phyloP scores from a whole-genome alignment of 2,113 vertebrate species.

The Pogona vitticeps region DNA sequence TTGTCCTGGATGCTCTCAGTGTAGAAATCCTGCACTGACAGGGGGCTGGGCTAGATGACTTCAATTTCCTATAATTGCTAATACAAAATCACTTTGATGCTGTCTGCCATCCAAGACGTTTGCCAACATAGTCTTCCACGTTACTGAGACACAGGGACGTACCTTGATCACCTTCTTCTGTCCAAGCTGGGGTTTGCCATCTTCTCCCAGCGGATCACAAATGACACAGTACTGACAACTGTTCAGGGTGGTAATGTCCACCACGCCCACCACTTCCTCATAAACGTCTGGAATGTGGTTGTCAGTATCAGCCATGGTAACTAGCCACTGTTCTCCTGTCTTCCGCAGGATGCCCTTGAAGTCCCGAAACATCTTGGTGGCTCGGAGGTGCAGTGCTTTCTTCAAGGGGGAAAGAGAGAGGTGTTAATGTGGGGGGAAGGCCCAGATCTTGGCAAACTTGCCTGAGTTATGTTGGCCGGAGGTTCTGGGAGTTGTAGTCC shows the following conservation, averaged over 20 bases:
- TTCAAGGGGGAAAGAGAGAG: constrained; percentile 27
- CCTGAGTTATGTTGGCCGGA: too few relatives aligned
- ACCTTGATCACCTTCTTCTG: constrained; percentile 91
- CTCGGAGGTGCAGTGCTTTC: constrained; percentile 89
- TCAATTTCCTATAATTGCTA: background rate
- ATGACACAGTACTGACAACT: constrained; percentile 87
- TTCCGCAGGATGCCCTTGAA: constrained; percentile 70
- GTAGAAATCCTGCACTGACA: too few relatives aligned
- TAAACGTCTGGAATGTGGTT: constrained; percentile 88
- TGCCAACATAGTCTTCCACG: background rate
- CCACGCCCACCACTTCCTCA: constrained; percentile 86
- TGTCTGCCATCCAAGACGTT: too few relatives aligned
- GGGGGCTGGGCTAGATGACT: too few relatives aligned
- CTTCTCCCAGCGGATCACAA: constrained; percentile 81
- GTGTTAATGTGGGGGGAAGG: too few relatives aligned
- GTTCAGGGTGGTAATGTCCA: constrained; percentile 84
- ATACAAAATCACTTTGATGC: too few relatives aligned
- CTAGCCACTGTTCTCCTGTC: constrained; percentile 91
- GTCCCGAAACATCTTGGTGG: constrained; percentile 82
- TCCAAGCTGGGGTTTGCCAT: constrained; percentile 89
- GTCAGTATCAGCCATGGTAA: constrained; percentile 83
- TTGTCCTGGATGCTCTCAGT: too few relatives aligned
- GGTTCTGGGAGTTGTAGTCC: too few relatives aligned
- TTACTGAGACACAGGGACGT: background rate
- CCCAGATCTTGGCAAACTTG: too few relatives aligned